A percentile compares a stretch with the other conserved stretches of the same genome.
phyloP scores from a whole-genome alignment of 2,797 vertebrate genomes.

The Apogon talboti region DNA sequence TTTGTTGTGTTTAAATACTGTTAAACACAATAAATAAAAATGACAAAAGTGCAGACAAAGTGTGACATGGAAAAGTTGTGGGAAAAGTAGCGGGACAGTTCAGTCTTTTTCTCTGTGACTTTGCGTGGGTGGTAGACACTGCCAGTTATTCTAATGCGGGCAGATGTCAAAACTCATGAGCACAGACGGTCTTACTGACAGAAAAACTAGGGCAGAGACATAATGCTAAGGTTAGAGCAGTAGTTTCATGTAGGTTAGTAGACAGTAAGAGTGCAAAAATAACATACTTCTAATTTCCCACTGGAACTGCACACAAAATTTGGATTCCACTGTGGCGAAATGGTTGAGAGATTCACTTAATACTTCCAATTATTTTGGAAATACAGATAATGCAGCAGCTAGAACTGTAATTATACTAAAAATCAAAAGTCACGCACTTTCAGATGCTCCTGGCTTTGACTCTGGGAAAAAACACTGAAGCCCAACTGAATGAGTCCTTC shows the following conservation, averaged over 20 bases:
- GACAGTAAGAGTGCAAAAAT: neutral
- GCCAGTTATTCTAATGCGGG: slow-evolving; percentile 24
- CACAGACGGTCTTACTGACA: no score
- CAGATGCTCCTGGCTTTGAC: neutral
- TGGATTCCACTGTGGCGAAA: neutral
- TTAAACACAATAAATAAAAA: no score
- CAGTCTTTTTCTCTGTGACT: slow-evolving; percentile 8
- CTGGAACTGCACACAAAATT: slow-evolving; percentile 6
- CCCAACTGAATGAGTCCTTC: slow-evolving; percentile 8
- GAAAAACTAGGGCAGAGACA: neutral
- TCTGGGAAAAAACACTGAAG: slow-evolving; percentile 3
- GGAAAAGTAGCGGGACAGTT: slow-evolving; percentile 16
- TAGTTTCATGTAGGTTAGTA: neutral
- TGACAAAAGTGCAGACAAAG: neutral
- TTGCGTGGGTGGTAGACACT: slow-evolving; percentile 16
- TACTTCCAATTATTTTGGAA: slow-evolving; percentile 11
- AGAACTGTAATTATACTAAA: neutral
- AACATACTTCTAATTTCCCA: slow-evolving; percentile 7
- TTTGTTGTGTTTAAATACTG: no score
- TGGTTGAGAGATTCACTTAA: neutral
- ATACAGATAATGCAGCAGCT: neutral
- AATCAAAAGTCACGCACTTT: neutral
- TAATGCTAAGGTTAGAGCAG: neutral
- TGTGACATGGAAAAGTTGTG: neutral
- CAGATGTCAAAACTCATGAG: slow-evolving; percentile 12